Evolutionary conservation across 2,888 invertebrate genomes (phyloP).

Genomic region (Anthrax anthrax): DNA sequence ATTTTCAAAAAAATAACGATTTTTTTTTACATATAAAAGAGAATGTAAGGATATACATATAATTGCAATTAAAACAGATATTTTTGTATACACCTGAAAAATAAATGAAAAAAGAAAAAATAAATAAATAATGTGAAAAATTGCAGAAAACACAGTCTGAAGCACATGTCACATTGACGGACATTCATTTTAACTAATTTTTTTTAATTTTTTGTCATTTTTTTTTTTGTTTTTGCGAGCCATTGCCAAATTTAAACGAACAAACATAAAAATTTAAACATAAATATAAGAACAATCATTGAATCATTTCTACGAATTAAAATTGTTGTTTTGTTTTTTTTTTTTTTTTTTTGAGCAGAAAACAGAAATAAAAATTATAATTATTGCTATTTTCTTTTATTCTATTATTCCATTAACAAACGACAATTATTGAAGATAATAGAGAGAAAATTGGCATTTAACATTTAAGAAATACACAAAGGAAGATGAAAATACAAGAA

Average conservation of each 20-base stretch:
- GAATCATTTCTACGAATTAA: no score
- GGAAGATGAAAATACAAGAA: no score
- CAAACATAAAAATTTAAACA: conserved; percentile 7
- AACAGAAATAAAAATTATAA: no score
- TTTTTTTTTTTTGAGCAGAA: no score
- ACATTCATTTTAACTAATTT: not conserved
- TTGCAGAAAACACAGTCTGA: conserved; percentile 3
- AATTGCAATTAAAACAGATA: not conserved
- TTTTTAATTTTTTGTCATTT: not conserved
- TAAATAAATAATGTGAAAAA: not conserved
- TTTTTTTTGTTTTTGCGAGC: not conserved
- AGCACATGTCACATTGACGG: conserved; percentile 8
- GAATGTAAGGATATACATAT: not conserved
- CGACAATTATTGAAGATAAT: no score
- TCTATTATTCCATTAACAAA: no score
- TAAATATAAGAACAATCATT: no score
- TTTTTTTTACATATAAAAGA: no score
- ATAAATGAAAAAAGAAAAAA: not conserved
- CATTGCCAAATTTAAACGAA: conserved; percentile 5
- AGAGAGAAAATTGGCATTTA: no score
- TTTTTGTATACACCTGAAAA: not conserved
- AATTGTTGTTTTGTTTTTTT: no score
- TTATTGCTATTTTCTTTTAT: no score
- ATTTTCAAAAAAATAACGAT: conserved; percentile 1
- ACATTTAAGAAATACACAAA: no score